Evolutionary conservation across 2,113 vertebrate species (phyloP), one percentile per base, ranked within the genome.

Genomic region (Cololabis saira): DNA sequence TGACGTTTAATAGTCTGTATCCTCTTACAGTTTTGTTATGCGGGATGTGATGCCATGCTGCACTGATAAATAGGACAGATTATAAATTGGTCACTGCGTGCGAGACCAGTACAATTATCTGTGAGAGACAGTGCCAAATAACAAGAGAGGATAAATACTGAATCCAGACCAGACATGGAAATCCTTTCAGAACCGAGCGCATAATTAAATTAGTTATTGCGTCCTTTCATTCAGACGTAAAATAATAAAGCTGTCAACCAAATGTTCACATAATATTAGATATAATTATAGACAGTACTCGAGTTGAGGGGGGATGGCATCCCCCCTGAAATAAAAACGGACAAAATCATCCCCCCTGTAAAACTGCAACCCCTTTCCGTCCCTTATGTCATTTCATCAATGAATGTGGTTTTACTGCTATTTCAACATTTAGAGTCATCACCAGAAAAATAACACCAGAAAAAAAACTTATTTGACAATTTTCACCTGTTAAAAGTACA

Each of bases 141-240:
- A 73, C 74, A 78, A 75, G 85, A 75, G 85, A 85, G 83, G 81
- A 89, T 86, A 78, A 80, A 87, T 64, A 52, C 59, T 79, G 50
- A 81, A 74, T 72, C 69, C 70, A 67, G 65, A 71, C 59, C 69
- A 77, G 79, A 85, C 71, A 61, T 58, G 68, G 68, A 64, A 71
- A 67, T 64, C 68, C 67, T 42, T 62, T 71, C 62, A 67, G 63
- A 68, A 49, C 49, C 42, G 40, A 24, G 52, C 16, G 60, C 50
- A 75, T 85, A 70, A 87, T 86, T 79, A 70, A 70, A 81, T 68
- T 67, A 85, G 63, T 67, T 40, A 55, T 42, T 64, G 60, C 41
- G 53, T 5, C 27, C 40, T 52, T 61, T 61, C 10, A 61, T 79
- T 22, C 75, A 44, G 30, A 19, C 40, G 59, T 37, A 5, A 51